A percentile compares a stretch with the other conserved stretches of the same genome.
These are phyloP conservation scores for Rhaphigaster nebulosa DNA, from an alignment of 2,888 invertebrate species.

Conservation along the genomic window DNA sequence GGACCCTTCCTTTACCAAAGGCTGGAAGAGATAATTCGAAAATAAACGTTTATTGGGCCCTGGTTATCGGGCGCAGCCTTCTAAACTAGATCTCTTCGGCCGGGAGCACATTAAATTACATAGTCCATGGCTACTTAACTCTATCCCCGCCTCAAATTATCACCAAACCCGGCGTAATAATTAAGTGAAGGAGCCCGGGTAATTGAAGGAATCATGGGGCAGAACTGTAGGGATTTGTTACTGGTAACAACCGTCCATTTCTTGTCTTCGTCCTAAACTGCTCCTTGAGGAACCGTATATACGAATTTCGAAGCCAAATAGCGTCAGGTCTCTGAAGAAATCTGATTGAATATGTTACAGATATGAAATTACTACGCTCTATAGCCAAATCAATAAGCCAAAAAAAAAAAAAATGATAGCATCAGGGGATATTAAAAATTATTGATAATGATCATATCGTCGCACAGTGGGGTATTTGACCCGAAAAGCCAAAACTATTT, in stretches of 20 bases:
- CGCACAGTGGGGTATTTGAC: too few species aligned
- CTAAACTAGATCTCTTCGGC: slow-evolving; percentile 5
- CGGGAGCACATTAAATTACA: slow-evolving; percentile 37
- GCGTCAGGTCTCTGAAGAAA: not conserved
- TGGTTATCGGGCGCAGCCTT: not conserved
- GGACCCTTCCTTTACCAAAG: not conserved
- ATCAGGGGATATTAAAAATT: too few species aligned
- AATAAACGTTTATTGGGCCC: slow-evolving; percentile 19
- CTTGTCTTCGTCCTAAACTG: not conserved
- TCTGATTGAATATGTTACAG: not conserved
- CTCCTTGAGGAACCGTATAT: not conserved
- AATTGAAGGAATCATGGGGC: not conserved
- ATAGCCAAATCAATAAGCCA: too few species aligned
- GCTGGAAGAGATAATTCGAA: not conserved
- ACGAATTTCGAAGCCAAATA: slow-evolving; percentile 4
- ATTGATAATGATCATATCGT: too few species aligned
- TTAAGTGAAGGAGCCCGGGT: not conserved
- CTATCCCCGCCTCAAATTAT: slow-evolving; percentile 34
- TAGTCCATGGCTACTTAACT: not conserved
- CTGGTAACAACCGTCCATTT: not conserved
- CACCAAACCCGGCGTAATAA: slow-evolving; percentile 43
- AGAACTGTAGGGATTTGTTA: not conserved
- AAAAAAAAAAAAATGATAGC: too few species aligned
- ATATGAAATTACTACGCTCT: not conserved
- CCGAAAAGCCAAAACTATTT: too few species aligned